Conservation (phyloP, 2,797 vertebrate species). For the Gymnopithys bicolor region DNA sequence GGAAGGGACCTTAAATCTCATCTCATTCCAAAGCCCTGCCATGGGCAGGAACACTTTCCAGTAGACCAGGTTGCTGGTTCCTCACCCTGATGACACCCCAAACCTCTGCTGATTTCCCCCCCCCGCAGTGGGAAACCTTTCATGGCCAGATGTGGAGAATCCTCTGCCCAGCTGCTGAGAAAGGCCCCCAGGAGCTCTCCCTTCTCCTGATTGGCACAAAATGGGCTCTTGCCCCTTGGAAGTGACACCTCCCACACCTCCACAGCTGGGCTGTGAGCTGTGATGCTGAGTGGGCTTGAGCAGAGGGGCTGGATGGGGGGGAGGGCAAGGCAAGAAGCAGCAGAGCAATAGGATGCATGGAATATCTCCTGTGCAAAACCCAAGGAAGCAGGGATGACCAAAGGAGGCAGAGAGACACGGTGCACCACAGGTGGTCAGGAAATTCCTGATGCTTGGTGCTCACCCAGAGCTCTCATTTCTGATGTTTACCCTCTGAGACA, state of each 20-base stretch:
- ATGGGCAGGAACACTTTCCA: not conserved
- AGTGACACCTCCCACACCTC: not conserved
- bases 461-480: not conserved
- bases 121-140: not conserved
- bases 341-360: not conserved
- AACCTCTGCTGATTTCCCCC: fast-evolving
- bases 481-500: not conserved
- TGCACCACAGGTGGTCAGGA: not conserved
- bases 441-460: not conserved
- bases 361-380: not conserved
- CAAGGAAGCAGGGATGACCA: not conserved
- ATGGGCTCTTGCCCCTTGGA: not conserved
- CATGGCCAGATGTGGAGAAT: not conserved
- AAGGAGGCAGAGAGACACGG: not conserved
- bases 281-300: fast-evolving
- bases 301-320: not conserved
- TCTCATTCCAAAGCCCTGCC: not conserved
- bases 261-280: not conserved
- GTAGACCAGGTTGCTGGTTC: not conserved
- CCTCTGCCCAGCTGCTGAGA: not conserved
- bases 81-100: not conserved
- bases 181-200: not conserved
- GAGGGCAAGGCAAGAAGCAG: not conserved
- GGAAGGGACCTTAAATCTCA: not conserved
- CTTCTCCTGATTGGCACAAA: not conserved